Base-by-base conservation (phyloP, 2,113 vertebrate species). In the Cisticola juncidis region DNA sequence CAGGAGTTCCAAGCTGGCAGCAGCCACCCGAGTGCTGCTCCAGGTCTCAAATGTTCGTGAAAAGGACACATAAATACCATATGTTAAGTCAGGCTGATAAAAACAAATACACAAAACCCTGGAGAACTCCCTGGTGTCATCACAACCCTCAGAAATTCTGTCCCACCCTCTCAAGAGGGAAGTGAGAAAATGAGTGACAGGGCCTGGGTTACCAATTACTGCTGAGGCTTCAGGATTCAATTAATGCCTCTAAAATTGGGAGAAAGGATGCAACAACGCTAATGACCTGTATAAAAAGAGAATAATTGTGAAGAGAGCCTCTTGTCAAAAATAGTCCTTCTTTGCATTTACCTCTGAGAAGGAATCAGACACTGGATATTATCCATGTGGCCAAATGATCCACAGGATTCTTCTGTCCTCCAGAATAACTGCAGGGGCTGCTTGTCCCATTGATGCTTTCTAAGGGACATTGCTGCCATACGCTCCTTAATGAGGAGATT, bases 401-500 rank as follows among this genome's bases (percentile, higher is more conserved):
- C 90, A 21, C 14, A n/a, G 65, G 81, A 61, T 33, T 3, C 51
- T 22, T 36, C 73, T 64, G 44, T 69, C 50, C 48, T 69, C 57
- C 77, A 86, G 81, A 90, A 35, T 29, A 74, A 68, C 48, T 86
- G 90, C 68, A 82, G 48, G 42, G 86, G 58, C 87, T 3, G 22
- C 66, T 70, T 84, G 92, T 94, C 48, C 81, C 78, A 95, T 93
- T 93, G 94, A 92, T 91, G 85, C 89, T 95, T 94, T 95, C 92
- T 87, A 86, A 88, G 70, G 86, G 96, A 93, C 83, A 35, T 58
- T 77, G 61, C 86, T 94, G 86, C 95, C 84, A 65, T 95, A 91
- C 2, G 56, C 81, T 60, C 35, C 87, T 94, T 97, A 97, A 97
- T 97, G 70, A 97, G 94, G 87, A 94, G 96, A 94, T 90, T 86